phyloP scores from a whole-genome alignment of 2,113 vertebrate genomes.

The Mobula hypostoma region DNA sequence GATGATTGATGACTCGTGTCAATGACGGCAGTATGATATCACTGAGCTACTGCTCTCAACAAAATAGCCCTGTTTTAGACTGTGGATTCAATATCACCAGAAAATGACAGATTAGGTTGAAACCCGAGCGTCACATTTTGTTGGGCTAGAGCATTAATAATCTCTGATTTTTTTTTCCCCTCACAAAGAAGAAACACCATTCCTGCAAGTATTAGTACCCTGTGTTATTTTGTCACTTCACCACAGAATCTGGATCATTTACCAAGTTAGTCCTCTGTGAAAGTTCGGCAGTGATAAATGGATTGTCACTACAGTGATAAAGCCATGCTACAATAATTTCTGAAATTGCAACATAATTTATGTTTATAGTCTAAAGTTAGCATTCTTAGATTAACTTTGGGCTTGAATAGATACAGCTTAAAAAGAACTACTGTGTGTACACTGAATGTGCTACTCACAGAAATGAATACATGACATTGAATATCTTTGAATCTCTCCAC shows the following conservation, averaged over 20 bases:
- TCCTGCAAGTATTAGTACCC: not conserved
- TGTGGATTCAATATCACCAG: not conserved
- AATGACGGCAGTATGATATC: not conserved
- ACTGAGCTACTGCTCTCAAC: not conserved
- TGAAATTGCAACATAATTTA: constrained; percentile 4
- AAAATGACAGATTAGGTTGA: not conserved
- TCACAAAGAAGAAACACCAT: not conserved
- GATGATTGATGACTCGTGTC: not conserved
- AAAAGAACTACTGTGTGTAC: not conserved
- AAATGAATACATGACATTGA: not conserved
- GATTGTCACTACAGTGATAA: not conserved
- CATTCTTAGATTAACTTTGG: not conserved
- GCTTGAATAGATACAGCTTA: not conserved
- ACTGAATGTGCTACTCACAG: not conserved
- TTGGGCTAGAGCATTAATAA: not conserved
- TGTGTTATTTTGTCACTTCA: too few species aligned
- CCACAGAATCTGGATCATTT: not conserved
- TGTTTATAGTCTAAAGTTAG: constrained; percentile 4
- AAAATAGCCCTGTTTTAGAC: not conserved
- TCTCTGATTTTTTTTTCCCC: not conserved
- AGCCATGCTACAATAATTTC: not conserved
- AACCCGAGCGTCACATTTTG: not conserved
- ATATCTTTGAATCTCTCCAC: not conserved
- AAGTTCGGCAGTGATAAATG: not conserved
- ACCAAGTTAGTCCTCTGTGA: not conserved